These are phyloP conservation scores for Siderastrea radians DNA, from an alignment of 92 coral and sea anemone genomes.

Conservation along the genomic window DNA sequence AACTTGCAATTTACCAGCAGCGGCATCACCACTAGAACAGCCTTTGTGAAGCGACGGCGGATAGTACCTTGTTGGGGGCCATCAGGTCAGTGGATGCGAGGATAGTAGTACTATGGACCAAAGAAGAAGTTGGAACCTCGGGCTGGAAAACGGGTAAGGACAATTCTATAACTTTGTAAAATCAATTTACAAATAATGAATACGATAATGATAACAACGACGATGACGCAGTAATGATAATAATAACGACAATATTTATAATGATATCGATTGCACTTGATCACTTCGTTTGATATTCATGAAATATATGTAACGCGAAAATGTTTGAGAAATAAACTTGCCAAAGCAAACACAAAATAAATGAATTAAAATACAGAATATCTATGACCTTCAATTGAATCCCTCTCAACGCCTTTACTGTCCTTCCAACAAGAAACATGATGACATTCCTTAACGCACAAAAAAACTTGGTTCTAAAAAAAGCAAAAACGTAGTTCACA, in stretches of 20 bases:
- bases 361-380: no score
- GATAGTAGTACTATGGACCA: slow-evolving; percentile 49
- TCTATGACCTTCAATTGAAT: no score
- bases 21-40: neutral
- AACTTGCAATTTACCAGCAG: slow-evolving; percentile 12
- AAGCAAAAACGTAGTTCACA: no score
- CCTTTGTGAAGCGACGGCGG: slow-evolving; percentile 1
- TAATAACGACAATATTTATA: neutral
- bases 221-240: neutral
- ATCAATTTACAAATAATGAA: neutral
- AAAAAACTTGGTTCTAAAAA: no score
- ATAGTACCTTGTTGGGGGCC: slow-evolving; percentile 8
- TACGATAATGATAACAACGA: neutral
- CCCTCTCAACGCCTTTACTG: no score
- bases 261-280: neutral
- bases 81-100: slow-evolving; percentile 52
- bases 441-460: no score
- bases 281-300: neutral
- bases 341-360: no score
- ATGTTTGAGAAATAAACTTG: no score
- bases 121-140: slow-evolving; percentile 48
- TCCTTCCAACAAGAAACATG: no score
- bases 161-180: neutral
- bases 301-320: neutral
- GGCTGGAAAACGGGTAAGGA: slow-evolving; percentile 71